phyloP scores from a whole-genome alignment of 2,888 invertebrate species.

The Rhingia rostrata region DNA sequence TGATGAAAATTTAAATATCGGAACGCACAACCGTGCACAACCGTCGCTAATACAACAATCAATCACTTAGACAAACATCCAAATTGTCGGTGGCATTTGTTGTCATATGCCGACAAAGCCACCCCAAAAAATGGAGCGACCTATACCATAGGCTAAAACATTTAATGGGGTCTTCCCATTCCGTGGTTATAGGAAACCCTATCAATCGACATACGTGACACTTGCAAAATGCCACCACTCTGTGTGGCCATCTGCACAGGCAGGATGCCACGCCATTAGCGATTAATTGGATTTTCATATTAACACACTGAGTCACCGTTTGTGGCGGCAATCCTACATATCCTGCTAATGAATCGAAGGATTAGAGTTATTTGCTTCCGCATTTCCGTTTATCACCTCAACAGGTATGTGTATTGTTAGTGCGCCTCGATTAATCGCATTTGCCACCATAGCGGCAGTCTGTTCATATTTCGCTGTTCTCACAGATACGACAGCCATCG shows the following conservation, averaged over 20 bases:
- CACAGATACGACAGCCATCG: not conserved
- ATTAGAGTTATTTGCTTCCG: conserved; percentile 65
- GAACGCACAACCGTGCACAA: conserved; percentile 3
- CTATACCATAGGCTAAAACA: conserved; percentile 2
- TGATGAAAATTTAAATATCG: conserved; percentile 53
- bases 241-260: conserved; percentile 11
- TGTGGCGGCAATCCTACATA: conserved; percentile 50
- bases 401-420: conserved; percentile 54
- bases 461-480: conserved; percentile 29
- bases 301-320: conserved; percentile 24
- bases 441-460: conserved; percentile 44
- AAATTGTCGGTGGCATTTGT: conserved; percentile 51
- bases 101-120: conserved; percentile 57
- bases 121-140: conserved; percentile 43
- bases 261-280: conserved; percentile 49
- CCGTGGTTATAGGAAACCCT: not conserved
- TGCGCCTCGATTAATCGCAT: conserved; percentile 45
- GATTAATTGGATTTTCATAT: conserved; percentile 53
- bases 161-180: not conserved
- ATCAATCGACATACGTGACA: not conserved
- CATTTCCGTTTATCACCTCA: conserved; percentile 54
- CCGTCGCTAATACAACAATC: conserved; percentile 38
- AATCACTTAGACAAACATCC: conserved; percentile 59
- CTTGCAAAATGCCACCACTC: conserved; percentile 45
- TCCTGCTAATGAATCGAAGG: conserved; percentile 67